Base-by-base conservation (phyloP, 2,797 vertebrate genomes). In the Champsocephalus gunnari region DNA sequence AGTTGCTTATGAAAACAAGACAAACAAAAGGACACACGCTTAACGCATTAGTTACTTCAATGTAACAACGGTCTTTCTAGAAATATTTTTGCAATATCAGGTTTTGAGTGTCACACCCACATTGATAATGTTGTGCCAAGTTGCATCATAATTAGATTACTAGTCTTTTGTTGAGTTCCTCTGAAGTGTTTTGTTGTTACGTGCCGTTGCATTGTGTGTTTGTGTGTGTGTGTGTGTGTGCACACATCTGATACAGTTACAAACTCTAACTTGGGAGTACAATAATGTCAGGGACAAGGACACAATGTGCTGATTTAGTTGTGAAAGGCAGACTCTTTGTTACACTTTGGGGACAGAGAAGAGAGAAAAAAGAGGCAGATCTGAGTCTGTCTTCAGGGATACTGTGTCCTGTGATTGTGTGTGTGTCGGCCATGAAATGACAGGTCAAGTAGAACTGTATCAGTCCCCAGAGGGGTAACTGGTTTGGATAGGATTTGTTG, bases 211-310 rank as follows among this genome's bases (percentile, higher is more conserved):
- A 3, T 41, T n/a, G 11, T 16, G 4, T 47, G n/a, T 64, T 4
- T 5, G 38, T 53, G 2, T 45, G 9, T 28, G 6, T 60, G 14
- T 49, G n/a, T 68, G 38, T 57, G 32, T 54, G 62, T 28, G 24
- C 3, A 3, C 0, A 3, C 38, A 71, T 78, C 63, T 75, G 79
- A 86, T 79, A 58, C 19, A 28, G 68, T 64, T 21, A 49, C 12
- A 81, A 69, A 73, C 66, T 78, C 74, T 71, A 73, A 79, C 49
- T 70, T 43, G 63, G 28, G 41, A 24, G 45, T 45, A 54, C 19
- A 86, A 54, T 83, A 71, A 56, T 57, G 19, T 68, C 82, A 34
- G 32, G 34, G 55, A 47, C 56, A 19, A 47, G 75, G 51, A 85
- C n/a, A 71, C 24, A 48, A 41, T 62, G 59, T 60, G 71, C 87